These are phyloP conservation scores for Thereva nobilitata DNA, from an alignment of 2,888 invertebrate genomes.

Conservation along the genomic window DNA sequence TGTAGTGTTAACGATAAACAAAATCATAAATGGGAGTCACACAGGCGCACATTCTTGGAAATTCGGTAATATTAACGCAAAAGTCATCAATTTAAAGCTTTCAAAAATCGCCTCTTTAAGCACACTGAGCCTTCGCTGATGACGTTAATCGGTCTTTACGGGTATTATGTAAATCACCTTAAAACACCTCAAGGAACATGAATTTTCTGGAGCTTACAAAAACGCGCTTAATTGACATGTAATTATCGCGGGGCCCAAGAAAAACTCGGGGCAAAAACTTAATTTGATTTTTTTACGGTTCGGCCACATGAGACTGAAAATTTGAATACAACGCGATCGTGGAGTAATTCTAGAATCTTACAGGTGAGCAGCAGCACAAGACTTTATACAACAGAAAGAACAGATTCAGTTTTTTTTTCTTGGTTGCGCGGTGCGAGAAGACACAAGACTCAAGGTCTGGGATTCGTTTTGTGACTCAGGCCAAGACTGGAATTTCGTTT, in stretches of 20 bases:
- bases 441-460: background rate
- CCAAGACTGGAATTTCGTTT: background rate
- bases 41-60: too few relatives aligned
- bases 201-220: slow-evolving; percentile 34
- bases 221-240: slow-evolving; percentile 42
- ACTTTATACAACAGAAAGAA: slow-evolving; percentile 12
- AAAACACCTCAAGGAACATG: slow-evolving; percentile 39
- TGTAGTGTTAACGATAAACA: too few relatives aligned
- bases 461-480: slow-evolving; percentile 16
- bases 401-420: background rate
- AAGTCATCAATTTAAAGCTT: slow-evolving; percentile 29
- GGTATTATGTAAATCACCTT: slow-evolving; percentile 39
- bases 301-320: slow-evolving; percentile 19
- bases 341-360: background rate
- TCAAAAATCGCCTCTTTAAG: slow-evolving; percentile 18
- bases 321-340: slow-evolving; percentile 24
- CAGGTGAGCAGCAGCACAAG: background rate
- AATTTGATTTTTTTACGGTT: slow-evolving; percentile 36
- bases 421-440: background rate
- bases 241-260: slow-evolving; percentile 36
- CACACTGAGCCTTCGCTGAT: too few relatives aligned
- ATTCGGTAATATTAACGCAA: background rate
- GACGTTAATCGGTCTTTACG: slow-evolving; percentile 30
- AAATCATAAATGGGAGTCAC: too few relatives aligned
- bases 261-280: slow-evolving; percentile 40